These are phyloP conservation scores for Menidia menidia DNA, from an alignment of 2,797 vertebrate genomes.

Conservation along the genomic window DNA sequence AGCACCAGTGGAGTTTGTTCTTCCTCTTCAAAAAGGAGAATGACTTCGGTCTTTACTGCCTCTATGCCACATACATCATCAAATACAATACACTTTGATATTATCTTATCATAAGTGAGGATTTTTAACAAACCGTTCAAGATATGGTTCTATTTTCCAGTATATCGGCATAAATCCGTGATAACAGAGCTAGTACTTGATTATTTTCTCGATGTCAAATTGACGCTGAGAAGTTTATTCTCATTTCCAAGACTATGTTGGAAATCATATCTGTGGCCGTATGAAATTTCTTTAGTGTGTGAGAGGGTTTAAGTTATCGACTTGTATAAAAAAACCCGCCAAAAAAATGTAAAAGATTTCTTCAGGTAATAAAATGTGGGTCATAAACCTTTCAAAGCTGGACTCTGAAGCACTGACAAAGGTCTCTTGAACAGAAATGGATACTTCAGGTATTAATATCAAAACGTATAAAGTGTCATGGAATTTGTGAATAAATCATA, in stretches of 20 bases:
- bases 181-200: too few species aligned
- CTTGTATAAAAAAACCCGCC: background rate
- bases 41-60: slow-evolving; percentile 42
- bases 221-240: background rate
- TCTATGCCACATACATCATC: slow-evolving; percentile 32
- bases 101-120: slow-evolving; percentile 11
- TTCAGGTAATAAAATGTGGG: background rate
- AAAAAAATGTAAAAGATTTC: background rate
- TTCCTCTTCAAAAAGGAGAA: slow-evolving; percentile 46
- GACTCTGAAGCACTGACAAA: background rate
- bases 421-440: background rate
- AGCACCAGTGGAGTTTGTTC: slow-evolving; percentile 33
- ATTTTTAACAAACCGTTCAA: background rate
- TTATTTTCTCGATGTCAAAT: background rate
- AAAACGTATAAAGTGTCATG: background rate
- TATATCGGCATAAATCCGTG: background rate
- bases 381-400: background rate
- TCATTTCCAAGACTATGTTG: background rate
- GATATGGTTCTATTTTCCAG: background rate
- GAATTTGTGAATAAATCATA: too few species aligned
- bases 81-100: slow-evolving; percentile 22
- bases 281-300: background rate
- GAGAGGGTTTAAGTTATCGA: background rate
- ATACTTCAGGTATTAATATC: background rate
- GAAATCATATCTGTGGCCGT: background rate